These are phyloP conservation scores for Myotis davidii DNA, from an alignment of 2,113 vertebrate genomes.

Conservation along the genomic window DNA sequence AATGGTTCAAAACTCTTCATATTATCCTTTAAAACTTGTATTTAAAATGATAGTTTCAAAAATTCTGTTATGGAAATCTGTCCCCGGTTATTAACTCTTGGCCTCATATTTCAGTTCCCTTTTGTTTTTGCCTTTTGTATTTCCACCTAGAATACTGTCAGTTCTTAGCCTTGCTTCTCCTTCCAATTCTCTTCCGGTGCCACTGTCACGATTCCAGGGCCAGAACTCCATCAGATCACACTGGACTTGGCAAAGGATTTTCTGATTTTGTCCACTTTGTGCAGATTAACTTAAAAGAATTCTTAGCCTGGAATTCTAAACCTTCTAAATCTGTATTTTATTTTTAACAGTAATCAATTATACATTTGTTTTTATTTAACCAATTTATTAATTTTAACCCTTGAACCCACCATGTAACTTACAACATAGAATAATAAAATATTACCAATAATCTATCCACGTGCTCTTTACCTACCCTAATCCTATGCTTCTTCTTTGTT, in stretches of 20 bases:
- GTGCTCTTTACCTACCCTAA: neutral
- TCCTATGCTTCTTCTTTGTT: neutral
- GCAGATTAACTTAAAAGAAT: neutral
- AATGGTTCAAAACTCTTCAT: neutral
- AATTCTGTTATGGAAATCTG: neutral
- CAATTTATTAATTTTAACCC: neutral
- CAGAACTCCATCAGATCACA: neutral
- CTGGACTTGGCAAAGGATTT: neutral
- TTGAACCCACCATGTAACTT: neutral
- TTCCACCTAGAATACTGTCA: neutral
- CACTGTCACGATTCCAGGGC: neutral
- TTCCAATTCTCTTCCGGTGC: neutral
- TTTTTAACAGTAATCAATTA: neutral
- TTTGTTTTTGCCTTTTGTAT: neutral
- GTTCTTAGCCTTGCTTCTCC: neutral
- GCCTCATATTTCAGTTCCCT: neutral
- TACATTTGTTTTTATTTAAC: neutral
- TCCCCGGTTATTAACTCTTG: neutral
- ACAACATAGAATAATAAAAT: neutral
- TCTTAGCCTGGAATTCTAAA: slow-evolving; percentile 1
- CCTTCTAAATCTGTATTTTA: neutral
- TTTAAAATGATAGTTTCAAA: neutral
- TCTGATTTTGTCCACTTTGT: neutral
- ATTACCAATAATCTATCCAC: neutral
- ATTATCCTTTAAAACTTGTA: neutral